These are phyloP conservation scores for Astur gentilis DNA, from an alignment of 2,113 vertebrate genomes.

Conservation along the genomic window DNA sequence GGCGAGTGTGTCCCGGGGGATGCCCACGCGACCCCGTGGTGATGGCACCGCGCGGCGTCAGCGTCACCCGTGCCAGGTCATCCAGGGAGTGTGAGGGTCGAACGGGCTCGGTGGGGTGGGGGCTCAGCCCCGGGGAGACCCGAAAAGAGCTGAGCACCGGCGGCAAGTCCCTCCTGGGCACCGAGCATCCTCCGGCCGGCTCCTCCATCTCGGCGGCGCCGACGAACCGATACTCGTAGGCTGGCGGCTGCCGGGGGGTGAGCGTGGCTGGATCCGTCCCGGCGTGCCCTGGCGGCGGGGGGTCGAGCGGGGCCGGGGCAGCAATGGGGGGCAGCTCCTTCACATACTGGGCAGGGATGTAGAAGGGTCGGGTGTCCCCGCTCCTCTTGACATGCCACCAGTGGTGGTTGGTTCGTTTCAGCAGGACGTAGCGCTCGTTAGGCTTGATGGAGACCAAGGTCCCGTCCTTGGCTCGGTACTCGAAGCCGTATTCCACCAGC, in stretches of 20 bases:
- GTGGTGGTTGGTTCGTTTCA: constrained; percentile 84
- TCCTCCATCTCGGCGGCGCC: not conserved
- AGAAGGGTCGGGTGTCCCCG: constrained; percentile 79
- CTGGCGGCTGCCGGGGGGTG: not conserved
- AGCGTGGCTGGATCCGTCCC: not conserved
- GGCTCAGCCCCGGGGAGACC: not conserved
- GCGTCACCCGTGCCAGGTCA: constrained; percentile 44
- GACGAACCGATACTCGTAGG: constrained; percentile 70
- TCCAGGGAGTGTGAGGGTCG: constrained; percentile 66
- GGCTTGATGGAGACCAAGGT: constrained; percentile 82
- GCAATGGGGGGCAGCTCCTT: constrained; percentile 64
- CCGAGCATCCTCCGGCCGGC: not conserved
- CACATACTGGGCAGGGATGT: constrained; percentile 88
- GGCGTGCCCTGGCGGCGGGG: rapidly evolving
- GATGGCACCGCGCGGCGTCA: not conserved
- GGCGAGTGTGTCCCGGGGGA: not conserved
- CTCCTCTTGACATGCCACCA: constrained; percentile 90
- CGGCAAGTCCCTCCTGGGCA: not conserved
- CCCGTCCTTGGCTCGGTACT: constrained; percentile 84
- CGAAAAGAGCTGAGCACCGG: not conserved
- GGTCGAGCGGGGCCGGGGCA: not conserved
- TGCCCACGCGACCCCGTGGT: not conserved
- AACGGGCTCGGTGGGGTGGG: not conserved
- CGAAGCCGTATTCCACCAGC: constrained; percentile 82
- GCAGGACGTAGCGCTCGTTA: constrained; percentile 83